Evolutionary conservation across 2,797 vertebrate genomes (phyloP), one percentile per base, ranked within the genome.

Genomic region (Rhinogobio ventralis): DNA sequence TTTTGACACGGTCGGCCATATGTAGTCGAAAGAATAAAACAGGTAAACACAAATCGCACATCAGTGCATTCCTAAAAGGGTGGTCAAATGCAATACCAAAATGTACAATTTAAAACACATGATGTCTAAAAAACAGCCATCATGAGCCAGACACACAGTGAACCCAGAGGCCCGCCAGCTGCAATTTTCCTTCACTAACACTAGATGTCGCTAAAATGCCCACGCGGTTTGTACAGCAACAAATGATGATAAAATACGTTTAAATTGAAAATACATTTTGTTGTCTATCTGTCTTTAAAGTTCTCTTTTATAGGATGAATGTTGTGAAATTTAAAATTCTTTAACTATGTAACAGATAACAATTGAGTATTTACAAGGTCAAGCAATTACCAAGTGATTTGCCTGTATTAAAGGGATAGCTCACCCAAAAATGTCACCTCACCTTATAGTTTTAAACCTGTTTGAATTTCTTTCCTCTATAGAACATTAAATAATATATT

Each of bases 201-300:
- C 93, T 93, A 95, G 93, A 89, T 93, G 95, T 93, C 94, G 94
- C 91, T 94, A 94, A 91, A 45, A 87, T 90, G 86, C 90, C 82
- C 64, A 19, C 36, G 20, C 23, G 5, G 20, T 36, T 30, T 11
- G 19, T 51, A 67, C 7, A 36, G 45, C 28, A 36, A 33, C 20
- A 64, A 62, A 67, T 39, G 30, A 68, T 81, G 5, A 23, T 55
- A 30, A 7, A 53, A 51, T 10, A 42, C 39, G 9, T 39, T 39
- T 39, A 7, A 39, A 7, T 39, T 39, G 36, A 7, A 1, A 9
- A 57, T 4, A 25, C n/a, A 33, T 77, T 17, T 10, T 45, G 1
- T 13, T n/a, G 23, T 6, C 19, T 10, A 10, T 36, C 15, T 66
- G n/a, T 73, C 15, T 4, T 45, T 45, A 14, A 15, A 23, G 5